These are phyloP conservation scores for Actinopyga echinites DNA, from an alignment of 53 echinoderm and acorn worm genomes.

Conservation along the genomic window DNA sequence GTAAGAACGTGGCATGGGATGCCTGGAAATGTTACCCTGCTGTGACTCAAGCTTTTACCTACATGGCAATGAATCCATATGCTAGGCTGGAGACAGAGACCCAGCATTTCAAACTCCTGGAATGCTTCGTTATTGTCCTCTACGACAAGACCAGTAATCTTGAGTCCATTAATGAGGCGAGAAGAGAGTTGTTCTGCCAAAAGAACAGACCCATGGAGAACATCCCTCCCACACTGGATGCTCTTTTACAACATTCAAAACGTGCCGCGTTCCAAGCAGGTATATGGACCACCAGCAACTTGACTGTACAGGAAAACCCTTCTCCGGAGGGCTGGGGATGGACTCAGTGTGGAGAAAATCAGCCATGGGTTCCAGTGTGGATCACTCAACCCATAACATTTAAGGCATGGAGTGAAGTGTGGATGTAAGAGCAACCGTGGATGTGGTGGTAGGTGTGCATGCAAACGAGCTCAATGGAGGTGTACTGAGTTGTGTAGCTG, in stretches of 20 bases:
- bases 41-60: slow-evolving; percentile 31
- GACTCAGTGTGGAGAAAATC: background rate
- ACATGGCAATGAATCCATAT: slow-evolving; percentile 36
- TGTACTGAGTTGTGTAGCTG: slow-evolving; percentile 7
- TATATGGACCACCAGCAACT: background rate
- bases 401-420: slow-evolving; percentile 37
- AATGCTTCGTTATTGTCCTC: slow-evolving; percentile 32
- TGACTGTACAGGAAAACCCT: background rate
- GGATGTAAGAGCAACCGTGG: slow-evolving; percentile 9
- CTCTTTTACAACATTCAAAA: slow-evolving; percentile 28
- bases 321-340: slow-evolving; percentile 7
- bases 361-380: slow-evolving; percentile 18
- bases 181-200: slow-evolving; percentile 48
- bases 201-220: slow-evolving; percentile 33
- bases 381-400: background rate
- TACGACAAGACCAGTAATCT: slow-evolving; percentile 38
- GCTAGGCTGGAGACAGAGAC: slow-evolving; percentile 27
- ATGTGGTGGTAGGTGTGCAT: slow-evolving; percentile 15
- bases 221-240: slow-evolving; percentile 41
- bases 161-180: slow-evolving; percentile 14
- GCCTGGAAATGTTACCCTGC: slow-evolving; percentile 16
- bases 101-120: slow-evolving; percentile 27
- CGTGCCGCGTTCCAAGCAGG: slow-evolving; percentile 5
- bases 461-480: background rate
- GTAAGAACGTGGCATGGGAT: slow-evolving; percentile 26